These are phyloP conservation scores for Drosophila aldrichi DNA, from an alignment of 2,888 invertebrate species.

Conservation along the genomic window DNA sequence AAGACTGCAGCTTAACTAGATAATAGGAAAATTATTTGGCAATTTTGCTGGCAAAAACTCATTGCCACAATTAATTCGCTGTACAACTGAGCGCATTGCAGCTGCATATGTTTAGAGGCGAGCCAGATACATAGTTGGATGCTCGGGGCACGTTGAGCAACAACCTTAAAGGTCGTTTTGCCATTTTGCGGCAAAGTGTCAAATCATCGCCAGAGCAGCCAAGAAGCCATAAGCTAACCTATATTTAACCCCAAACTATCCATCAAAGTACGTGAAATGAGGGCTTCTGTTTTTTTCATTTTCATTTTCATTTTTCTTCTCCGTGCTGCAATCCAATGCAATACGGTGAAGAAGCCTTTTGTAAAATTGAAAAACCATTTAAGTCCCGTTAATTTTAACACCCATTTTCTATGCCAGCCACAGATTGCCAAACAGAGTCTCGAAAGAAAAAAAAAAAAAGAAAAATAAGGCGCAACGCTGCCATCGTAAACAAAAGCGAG, in stretches of 20 bases:
- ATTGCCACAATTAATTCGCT: constrained; percentile 45
- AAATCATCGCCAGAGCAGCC: constrained; percentile 64
- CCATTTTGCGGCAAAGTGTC: constrained; percentile 63
- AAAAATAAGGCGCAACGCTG: constrained; percentile 33
- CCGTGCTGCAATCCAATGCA: constrained; percentile 57
- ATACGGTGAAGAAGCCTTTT: constrained; percentile 54
- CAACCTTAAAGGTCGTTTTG: constrained; percentile 78
- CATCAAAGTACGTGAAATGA: constrained; percentile 68
- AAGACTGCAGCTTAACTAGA: constrained; percentile 2
- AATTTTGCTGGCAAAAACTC: constrained; percentile 39
- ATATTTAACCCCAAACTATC: constrained; percentile 81
- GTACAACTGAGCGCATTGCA: constrained; percentile 28
- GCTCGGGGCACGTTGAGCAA: constrained; percentile 56
- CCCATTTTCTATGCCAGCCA: constrained; percentile 72
- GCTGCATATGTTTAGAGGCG: constrained; percentile 32
- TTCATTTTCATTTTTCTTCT: constrained; percentile 3
- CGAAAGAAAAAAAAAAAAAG: constrained; percentile 10
- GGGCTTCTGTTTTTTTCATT: constrained; percentile 43
- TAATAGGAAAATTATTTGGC: constrained; percentile 30
- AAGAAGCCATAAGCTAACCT: constrained; percentile 74
- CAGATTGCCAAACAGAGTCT: constrained; percentile 52
- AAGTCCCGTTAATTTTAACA: constrained; percentile 79
- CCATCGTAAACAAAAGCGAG: constrained; percentile 73
- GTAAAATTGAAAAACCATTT: constrained; percentile 78
- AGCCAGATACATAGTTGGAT: constrained; percentile 22